phyloP scores from a whole-genome alignment of 2,797 vertebrate genomes.

The Xenentodon cancila region DNA sequence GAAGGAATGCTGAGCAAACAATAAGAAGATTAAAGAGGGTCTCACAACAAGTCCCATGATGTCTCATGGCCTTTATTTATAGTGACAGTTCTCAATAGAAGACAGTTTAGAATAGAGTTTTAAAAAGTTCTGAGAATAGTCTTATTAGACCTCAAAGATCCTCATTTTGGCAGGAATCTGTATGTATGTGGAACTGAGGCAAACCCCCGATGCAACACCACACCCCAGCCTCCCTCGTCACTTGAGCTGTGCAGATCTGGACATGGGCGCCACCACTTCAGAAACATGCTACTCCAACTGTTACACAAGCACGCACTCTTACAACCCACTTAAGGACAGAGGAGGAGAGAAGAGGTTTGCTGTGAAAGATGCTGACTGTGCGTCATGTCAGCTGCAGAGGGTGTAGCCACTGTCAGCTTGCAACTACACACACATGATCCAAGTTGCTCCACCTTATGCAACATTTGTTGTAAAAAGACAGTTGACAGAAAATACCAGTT shows the following conservation, averaged over 20 bases:
- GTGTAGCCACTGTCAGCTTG: conserved; percentile 1
- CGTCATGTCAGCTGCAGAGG: conserved; percentile 21
- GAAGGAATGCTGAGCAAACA: conserved; percentile 50
- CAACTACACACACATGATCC: not conserved
- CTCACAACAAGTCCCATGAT: conserved; percentile 13
- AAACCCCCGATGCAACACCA: not conserved
- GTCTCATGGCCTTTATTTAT: conserved; percentile 18
- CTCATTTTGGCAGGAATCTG: conserved; percentile 12
- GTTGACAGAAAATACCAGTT: too few species aligned
- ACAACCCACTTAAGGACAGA: conserved; percentile 1
- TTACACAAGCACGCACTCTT: conserved; percentile 49
- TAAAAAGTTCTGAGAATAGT: not conserved
- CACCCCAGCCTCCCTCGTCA: conserved; percentile 27
- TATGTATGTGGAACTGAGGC: conserved; percentile 14
- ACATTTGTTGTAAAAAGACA: too few species aligned
- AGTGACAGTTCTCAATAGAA: too few species aligned
- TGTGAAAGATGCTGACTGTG: conserved; percentile 11
- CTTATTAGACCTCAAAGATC: not conserved
- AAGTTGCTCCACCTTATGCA: not conserved
- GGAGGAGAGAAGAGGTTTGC: conserved; percentile 4
- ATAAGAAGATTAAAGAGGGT: conserved; percentile 31
- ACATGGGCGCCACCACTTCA: conserved; percentile 23
- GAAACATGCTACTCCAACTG: conserved; percentile 43
- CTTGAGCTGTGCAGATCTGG: conserved; percentile 43
- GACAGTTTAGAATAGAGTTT: too few species aligned